Evolutionary conservation across 1,140 invertebrate species (phyloP), one percentile per base, ranked within the genome.

Genomic region (Tetranychus urticae): DNA sequence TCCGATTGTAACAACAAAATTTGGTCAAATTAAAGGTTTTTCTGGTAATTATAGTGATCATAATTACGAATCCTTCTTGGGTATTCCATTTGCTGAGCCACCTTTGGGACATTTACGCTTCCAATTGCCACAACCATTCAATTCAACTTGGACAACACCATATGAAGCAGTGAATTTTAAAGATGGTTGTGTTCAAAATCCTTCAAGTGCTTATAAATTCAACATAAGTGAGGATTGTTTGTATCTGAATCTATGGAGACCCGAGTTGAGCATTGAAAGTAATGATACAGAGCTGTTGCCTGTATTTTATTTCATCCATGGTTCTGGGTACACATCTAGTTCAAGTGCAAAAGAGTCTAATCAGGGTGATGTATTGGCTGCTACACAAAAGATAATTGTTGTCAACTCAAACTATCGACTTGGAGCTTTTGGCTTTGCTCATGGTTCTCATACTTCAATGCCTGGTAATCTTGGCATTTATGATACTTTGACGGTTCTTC

Each of bases 21-120:
- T n/a, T 33, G 50, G 50, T 52, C n/a, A 8, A n/a, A 52, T 52
- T 33, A 12, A 52, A 52, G 50, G 50, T 23, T 42, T 42, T 5
- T 6, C 5, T 42, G 39, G 39, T 6, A 6, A 6, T 42, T 42
- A 42, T 10, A 1, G 1, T 42, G 5, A 52, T 8, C 3, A 3
- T 0, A 31, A 31, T 2, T n/a, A 52, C 23, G 7, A 72, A 65
- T 82, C 82, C 0, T 96, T 85, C 82, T 78, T 84, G 65, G 1
- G 77, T 80, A 42, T 42, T 42, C 39, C 39, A 42, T 42, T 42
- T 42, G 39, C 39, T 42, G 39, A 42, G 39, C 39, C 39, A 42
- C 39, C 39, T 5, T 42, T 42, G 39, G 39, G 39, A 42, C 0
- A 42, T 42, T 6, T 6, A 42, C 39, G 39, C 5, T 42, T 42